phyloP scores from a whole-genome alignment of 1,140 invertebrate genomes.

The Ooceraea biroi region DNA sequence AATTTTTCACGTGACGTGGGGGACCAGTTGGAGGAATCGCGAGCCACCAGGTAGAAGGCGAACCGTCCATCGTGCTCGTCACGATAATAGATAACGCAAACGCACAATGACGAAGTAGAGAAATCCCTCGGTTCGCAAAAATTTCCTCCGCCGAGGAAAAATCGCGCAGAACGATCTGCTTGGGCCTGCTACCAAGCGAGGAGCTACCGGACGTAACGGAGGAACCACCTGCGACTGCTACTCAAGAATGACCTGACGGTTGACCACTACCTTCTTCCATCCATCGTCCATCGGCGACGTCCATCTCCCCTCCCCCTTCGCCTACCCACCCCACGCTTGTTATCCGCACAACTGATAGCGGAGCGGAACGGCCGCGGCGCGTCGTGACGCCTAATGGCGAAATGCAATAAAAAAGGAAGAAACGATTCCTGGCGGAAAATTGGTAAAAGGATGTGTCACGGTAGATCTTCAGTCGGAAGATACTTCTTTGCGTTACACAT shows the following conservation, averaged over 20 bases:
- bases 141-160: neutral
- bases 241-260: constrained; percentile 61
- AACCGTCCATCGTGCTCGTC: neutral
- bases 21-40: neutral
- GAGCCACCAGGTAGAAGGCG: constrained; percentile 43
- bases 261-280: constrained; percentile 66
- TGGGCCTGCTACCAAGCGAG: neutral
- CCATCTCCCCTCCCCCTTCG: neutral
- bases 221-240: constrained; percentile 47
- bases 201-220: constrained; percentile 18
- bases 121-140: neutral
- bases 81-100: constrained; percentile 7
- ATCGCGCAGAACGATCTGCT: neutral
- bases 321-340: neutral
- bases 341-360: constrained; percentile 61
- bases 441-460: neutral
- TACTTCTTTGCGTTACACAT: too few species aligned
- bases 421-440: constrained; percentile 3
- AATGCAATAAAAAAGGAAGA: neutral
- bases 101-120: neutral
- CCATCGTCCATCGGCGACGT: constrained; percentile 40
- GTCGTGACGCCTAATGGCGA: constrained; percentile 2
- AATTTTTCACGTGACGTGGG: neutral
- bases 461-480: too few species aligned
- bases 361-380: constrained; percentile 43